Conservation (phyloP, 2,888 invertebrate species). For the Xestia xanthographa region DNA sequence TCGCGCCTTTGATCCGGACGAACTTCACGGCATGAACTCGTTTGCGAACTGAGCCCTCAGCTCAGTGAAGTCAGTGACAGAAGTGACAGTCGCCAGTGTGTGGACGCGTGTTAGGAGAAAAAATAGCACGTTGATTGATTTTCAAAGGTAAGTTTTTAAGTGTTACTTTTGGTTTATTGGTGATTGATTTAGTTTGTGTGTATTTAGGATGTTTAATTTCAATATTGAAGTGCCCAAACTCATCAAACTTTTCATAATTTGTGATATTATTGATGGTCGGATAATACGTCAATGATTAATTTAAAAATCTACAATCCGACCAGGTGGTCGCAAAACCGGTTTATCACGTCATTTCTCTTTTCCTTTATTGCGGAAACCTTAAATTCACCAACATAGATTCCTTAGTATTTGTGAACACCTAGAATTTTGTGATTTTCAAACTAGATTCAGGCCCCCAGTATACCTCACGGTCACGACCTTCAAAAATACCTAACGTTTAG, state of each 20-base stretch:
- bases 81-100: not conserved
- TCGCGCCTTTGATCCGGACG: not conserved
- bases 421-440: not conserved
- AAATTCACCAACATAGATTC: slow-evolving; percentile 1
- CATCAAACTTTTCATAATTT: slow-evolving; percentile 2
- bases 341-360: slow-evolving; percentile 2
- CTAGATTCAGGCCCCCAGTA: slow-evolving; percentile 3
- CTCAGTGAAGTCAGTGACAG: no score
- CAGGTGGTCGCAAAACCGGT: not conserved
- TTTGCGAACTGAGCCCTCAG: slow-evolving; percentile 1
- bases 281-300: not conserved
- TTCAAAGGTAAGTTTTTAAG: slow-evolving; percentile 6
- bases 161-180: not conserved
- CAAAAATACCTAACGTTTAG: not conserved
- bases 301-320: not conserved
- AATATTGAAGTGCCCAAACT: not conserved
- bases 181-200: slow-evolving; percentile 1
- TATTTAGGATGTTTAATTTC: not conserved
- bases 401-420: not conserved
- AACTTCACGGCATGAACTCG: not conserved
- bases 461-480: not conserved
- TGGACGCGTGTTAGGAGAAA: not conserved
- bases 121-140: slow-evolving; percentile 7
- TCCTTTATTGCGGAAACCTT: not conserved
- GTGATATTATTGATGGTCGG: not conserved